Evolutionary conservation across 2,113 vertebrate genomes (phyloP).

Genomic region (Amphiprion ocellaris): DNA sequence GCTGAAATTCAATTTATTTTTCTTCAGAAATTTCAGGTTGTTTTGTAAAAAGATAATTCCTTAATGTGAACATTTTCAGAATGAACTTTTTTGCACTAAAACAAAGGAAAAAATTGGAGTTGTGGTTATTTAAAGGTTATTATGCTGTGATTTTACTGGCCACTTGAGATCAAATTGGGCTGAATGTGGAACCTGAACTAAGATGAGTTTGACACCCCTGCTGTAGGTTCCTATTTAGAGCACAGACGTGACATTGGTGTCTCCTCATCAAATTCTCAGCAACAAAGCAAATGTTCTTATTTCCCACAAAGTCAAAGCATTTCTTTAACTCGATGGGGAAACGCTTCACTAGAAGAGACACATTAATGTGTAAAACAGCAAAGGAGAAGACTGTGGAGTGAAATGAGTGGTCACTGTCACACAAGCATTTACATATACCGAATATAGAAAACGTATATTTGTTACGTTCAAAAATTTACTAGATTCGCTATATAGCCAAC

Average conservation of each 20-base stretch:
- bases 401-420: slow-evolving; percentile 68
- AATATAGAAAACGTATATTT: slow-evolving; percentile 77
- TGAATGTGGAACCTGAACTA: no score
- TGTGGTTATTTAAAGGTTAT: no score
- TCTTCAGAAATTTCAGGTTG: no score
- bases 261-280: background rate
- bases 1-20: no score
- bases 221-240: background rate
- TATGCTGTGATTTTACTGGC: no score
- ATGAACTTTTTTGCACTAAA: no score
- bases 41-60: no score
- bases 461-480: slow-evolving; percentile 66
- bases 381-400: slow-evolving; percentile 47
- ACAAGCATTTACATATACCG: slow-evolving; percentile 76
- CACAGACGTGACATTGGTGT: background rate
- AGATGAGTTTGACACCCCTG: no score
- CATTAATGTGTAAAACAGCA: slow-evolving; percentile 46
- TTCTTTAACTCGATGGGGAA: slow-evolving; percentile 4
- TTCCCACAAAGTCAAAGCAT: slow-evolving; percentile 14
- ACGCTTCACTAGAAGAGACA: slow-evolving; percentile 32
- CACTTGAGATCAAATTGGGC: no score
- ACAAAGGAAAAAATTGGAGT: no score
- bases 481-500: slow-evolving; percentile 49
- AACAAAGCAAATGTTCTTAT: background rate
- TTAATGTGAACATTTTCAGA: no score